Evolutionary conservation across 2,888 invertebrate species (phyloP), one percentile per base, ranked within the genome.

Genomic region (Leuctra nigra): DNA sequence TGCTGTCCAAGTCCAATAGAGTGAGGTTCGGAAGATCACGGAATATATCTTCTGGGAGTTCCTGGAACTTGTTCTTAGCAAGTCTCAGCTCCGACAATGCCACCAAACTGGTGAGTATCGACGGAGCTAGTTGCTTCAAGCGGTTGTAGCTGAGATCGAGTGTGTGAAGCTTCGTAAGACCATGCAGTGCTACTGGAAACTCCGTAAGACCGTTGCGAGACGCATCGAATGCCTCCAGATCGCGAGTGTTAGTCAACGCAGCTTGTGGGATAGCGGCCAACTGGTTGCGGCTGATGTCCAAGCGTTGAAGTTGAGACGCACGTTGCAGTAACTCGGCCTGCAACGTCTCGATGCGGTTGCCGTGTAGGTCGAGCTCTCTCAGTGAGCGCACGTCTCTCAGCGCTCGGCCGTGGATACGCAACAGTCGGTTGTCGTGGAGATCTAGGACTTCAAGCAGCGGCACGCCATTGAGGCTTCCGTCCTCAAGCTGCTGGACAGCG

Each of bases 81-180:
- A 91, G 73, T 63, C 83, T 83, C 35, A 92, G 77, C 66, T 85
- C 84, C 44, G 78, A 77, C 16, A 92, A 75, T 41, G 83, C 80
- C 35, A 81, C 79, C 66, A 91, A 75, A 61, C 81, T 83, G 60
- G 81, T 82, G 53, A 93, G 74, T 1, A 83, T 78, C 63, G 84
- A 83, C 1, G 84, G 80, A 55, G 85, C 80, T 56, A 91, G 77
- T 57, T 77, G 75, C 64, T 82, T 80, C 36, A 92, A 78, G 61
- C 85, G 80, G 71, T 92, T 92, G 68, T 81, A 82, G 67, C 88
- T 88, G 57, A 91, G 75, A 69, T 92, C 90, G 47, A 92, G 74
- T 56, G 83, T 74, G 68, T 83, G 82, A 16, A 93, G 73, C 62
- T 81, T 80, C 22, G 81, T 77, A 61, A 91, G 73, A 61, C 82